Percentiles rank a stretch among this genome's conserved stretches.
phyloP scores from a whole-genome alignment of 2,113 vertebrate species.

The Clarias gariepinus region DNA sequence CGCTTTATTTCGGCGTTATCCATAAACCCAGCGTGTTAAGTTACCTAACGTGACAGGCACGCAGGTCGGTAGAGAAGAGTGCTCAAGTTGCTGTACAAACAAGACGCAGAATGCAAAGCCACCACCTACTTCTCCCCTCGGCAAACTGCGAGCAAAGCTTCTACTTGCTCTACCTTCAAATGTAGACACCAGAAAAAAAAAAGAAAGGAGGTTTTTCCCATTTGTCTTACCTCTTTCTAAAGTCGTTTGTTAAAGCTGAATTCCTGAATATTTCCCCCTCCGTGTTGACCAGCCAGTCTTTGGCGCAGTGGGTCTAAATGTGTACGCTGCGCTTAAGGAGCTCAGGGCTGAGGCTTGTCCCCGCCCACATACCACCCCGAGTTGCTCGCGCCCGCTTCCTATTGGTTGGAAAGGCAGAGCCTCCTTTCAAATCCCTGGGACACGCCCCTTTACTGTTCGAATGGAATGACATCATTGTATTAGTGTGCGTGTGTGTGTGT shows the following conservation, averaged over 20 bases:
- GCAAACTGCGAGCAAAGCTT: conserved; percentile 33
- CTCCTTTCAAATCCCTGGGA: conserved; percentile 54
- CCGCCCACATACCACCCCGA: conserved; percentile 61
- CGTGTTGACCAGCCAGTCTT: conserved; percentile 13
- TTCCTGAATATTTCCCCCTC: conserved; percentile 33
- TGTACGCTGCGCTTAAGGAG: conserved; percentile 47
- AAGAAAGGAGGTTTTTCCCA: neutral
- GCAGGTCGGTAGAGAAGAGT: conserved; percentile 23
- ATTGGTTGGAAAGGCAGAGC: conserved; percentile 64
- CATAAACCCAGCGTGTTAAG: neutral
- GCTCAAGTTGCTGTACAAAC: conserved; percentile 54
- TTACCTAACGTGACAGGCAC: conserved; percentile 52
- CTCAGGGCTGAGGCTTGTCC: conserved; percentile 42
- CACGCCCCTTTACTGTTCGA: conserved; percentile 62
- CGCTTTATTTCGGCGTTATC: neutral
- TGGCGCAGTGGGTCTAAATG: conserved; percentile 60
- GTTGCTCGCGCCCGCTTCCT: conserved; percentile 46
- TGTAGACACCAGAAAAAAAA: neutral
- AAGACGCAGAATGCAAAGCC: conserved; percentile 47
- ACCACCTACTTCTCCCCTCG: conserved; percentile 56
- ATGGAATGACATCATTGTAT: conserved; percentile 66
- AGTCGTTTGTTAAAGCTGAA: conserved; percentile 44
- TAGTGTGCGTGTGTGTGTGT: conserved; percentile 22
- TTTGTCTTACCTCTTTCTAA: conserved; percentile 59
- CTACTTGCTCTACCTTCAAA: conserved; percentile 31